Evolutionary conservation across 2,113 vertebrate genomes (phyloP), one percentile per base, ranked within the genome.

Genomic region (Malaclemys terrapin): DNA sequence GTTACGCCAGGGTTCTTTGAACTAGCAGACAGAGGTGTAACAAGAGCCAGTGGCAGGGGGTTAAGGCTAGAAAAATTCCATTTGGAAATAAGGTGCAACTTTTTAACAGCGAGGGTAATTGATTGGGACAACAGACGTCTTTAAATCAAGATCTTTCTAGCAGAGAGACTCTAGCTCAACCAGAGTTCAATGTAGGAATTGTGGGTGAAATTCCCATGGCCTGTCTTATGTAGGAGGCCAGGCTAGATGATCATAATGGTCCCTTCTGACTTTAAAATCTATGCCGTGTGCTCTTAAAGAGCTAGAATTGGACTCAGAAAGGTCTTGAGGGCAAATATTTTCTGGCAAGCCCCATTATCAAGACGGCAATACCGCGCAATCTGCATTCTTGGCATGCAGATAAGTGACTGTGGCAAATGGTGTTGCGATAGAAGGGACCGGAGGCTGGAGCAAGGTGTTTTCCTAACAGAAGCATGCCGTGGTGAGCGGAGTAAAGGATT

Each of bases 1-100:
- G 92, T 38, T 22, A 47, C 42, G 54, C 53, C 29, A 57, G 80
- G 45, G 53, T 3, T 88, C 93, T 94, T 93, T 24, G 93, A 85
- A 72, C 17, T 10, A 42, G 52, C 47, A 45, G 83, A 90, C 62
- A 93, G 93, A 91, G 83, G 56, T 86, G 72, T 49, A 92, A 91
- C 20, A 82, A 82, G 89, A 89, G 84, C 78, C 89, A 75, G 72
- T 59, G 35, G 84, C 81, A 93, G 35, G 96, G 80, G 94, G 94
- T 96, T 90, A 88, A 79, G 62, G 42, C 27, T 50, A 95, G 94
- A 88, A 92, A 96, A 97, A 97, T 96, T 83, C 94, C 88, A 79
- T 92, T 25, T 90, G 85, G 69, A 95, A 96, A 93, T 0, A 1
- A 89, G 90, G 89, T 91, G 47, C 24, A 92, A 88, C 53, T 84